Percentiles rank a stretch among this genome's conserved stretches.
These are phyloP conservation scores for Cetonia aurata DNA, from an alignment of 2,888 invertebrate species.

Conservation along the genomic window DNA sequence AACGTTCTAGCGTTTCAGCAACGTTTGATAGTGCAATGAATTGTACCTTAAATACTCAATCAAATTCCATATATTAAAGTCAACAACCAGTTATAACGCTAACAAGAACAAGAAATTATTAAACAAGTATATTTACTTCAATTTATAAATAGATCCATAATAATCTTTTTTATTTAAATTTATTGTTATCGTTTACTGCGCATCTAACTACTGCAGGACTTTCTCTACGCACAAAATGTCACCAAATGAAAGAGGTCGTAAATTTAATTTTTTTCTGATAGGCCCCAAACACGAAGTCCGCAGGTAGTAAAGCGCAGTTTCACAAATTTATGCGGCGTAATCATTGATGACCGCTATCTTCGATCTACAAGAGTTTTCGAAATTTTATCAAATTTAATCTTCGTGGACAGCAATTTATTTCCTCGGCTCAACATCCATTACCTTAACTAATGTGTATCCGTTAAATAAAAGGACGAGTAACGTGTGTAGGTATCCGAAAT, in stretches of 20 bases:
- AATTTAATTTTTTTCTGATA: constrained; percentile 19
- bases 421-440: constrained; percentile 54
- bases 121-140: too few relatives aligned
- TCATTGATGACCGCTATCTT: constrained; percentile 64
- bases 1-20: constrained; percentile 5
- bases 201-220: too few relatives aligned
- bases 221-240: not conserved
- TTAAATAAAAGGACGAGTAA: constrained; percentile 54
- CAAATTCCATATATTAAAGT: too few relatives aligned
- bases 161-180: too few relatives aligned
- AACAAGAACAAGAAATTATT: too few relatives aligned
- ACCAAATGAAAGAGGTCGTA: constrained; percentile 4
- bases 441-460: constrained; percentile 56
- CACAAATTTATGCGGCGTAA: constrained; percentile 56
- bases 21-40: not conserved
- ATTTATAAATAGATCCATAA: too few relatives aligned
- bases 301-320: constrained; percentile 36
- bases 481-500: constrained; percentile 53
- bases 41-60: too few relatives aligned
- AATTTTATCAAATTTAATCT: constrained; percentile 62
- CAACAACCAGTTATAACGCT: too few relatives aligned
- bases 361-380: constrained; percentile 64
- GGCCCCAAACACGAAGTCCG: constrained; percentile 9
- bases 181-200: too few relatives aligned
- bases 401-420: constrained; percentile 55